Evolutionary conservation across 2,888 invertebrate species (phyloP).

Genomic region (Taenaris catops): DNA sequence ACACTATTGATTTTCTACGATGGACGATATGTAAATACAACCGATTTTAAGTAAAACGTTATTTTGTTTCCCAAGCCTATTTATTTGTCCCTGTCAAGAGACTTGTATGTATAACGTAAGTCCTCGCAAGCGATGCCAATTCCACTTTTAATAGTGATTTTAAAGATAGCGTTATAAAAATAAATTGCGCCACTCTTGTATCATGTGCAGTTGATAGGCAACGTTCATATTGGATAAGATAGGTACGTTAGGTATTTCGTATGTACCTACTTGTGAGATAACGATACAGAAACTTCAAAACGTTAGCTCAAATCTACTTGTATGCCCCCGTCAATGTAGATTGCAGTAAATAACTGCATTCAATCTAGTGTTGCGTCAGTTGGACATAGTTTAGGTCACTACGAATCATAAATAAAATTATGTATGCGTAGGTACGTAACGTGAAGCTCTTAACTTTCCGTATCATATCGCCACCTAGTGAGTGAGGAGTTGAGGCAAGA

Average conservation of each 20-base stretch:
- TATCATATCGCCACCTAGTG: no score
- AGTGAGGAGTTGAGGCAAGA: no score
- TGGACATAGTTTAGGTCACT: no score
- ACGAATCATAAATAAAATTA: no score
- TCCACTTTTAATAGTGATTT: conserved; percentile 24
- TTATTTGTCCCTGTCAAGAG: conserved; percentile 52
- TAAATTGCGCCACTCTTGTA: conserved; percentile 34
- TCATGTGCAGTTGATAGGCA: conserved; percentile 20
- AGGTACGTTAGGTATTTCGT: conserved; percentile 2
- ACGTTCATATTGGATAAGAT: conserved; percentile 31
- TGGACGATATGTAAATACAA: conserved; percentile 80
- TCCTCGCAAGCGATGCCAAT: conserved; percentile 11
- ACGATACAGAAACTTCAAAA: background rate
- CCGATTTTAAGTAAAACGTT: conserved; percentile 79
- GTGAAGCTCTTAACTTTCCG: no score
- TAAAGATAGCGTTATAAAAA: conserved; percentile 41
- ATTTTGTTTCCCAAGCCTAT: conserved; percentile 73
- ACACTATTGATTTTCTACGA: conserved; percentile 78
- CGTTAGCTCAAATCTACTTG: no score
- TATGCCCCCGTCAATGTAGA: no score
- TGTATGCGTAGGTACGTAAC: no score
- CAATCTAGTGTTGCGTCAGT: no score
- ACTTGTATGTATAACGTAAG: conserved; percentile 20
- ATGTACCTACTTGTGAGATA: background rate
- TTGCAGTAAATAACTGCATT: no score